Conservation (phyloP, 2,797 vertebrate genomes). For the Mormyrus proboscirostris region DNA sequence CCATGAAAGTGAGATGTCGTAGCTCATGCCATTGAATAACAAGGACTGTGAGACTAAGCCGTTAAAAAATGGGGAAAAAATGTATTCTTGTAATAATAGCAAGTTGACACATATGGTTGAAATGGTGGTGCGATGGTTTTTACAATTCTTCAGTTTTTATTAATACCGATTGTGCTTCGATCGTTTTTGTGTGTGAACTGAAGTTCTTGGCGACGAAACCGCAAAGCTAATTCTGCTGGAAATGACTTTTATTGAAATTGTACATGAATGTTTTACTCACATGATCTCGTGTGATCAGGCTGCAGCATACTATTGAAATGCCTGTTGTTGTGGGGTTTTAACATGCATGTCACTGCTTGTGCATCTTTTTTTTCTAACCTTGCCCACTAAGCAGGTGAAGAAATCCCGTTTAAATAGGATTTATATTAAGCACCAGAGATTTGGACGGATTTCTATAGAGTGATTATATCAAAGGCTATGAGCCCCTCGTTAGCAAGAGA, state of each 20-base stretch:
- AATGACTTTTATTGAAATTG: constrained; percentile 42
- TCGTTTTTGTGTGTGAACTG: neutral
- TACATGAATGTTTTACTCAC: constrained; percentile 57
- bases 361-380: constrained; percentile 60
- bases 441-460: constrained; percentile 87
- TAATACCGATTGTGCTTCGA: neutral
- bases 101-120: neutral
- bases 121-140: neutral
- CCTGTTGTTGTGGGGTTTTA: constrained; percentile 53
- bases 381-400: constrained; percentile 71
- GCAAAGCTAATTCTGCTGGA: neutral
- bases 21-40: neutral
- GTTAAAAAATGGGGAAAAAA: neutral
- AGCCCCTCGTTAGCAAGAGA: constrained; percentile 83
- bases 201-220: neutral
- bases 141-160: neutral
- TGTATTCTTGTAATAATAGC: neutral
- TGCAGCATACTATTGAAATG: constrained; percentile 62
- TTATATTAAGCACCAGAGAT: constrained; percentile 81
- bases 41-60: neutral
- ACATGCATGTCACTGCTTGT: constrained; percentile 65
- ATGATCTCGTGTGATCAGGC: constrained; percentile 62
- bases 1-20: neutral
- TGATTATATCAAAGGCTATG: constrained; percentile 91
- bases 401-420: constrained; percentile 81